Evolutionary conservation across 2,113 vertebrate species (phyloP), one percentile per base, ranked within the genome.

Genomic region (Synchiropus splendidus): DNA sequence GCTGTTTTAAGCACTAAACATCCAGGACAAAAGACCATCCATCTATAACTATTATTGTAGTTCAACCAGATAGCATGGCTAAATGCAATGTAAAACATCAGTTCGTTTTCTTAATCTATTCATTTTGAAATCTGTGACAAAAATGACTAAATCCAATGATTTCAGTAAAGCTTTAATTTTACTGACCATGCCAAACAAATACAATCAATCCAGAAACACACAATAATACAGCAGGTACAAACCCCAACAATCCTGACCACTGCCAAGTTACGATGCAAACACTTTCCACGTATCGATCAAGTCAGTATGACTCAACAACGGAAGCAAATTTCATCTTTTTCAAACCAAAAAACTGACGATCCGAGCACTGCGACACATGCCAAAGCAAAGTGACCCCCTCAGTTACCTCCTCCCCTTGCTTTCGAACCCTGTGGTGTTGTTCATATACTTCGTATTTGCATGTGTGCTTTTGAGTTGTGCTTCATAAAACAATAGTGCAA

Each of bases 181-280:
- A 86, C 77, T 85, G 67, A 78, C 69, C 78, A 82, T 74, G 80
- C 74, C 67, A 72, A 81, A 72, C 34, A 70, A 43, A 67, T 64
- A 79, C 59, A 83, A 60, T 64, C 67, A 57, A 61, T 70, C 76
- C 73, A 74, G 48, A 72, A 58, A 49, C 32, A 64, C 64, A 76
- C 56, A 78, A 64, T 67, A 42, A 46, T 43, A 72, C 55, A 82
- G 65, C 69, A 64, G 64, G 53, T 74, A 70, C 53, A 69, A 69
- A 68, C 40, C 61, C 67, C 48, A 35, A n/a, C 33, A 51, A 34
- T 51, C 14, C 49, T 41, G 6, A n/a, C n/a, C n/a, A 51, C 67
- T 54, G 49, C 48, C 48, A 42, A 1, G 9, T 18, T 54, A 65
- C 61, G 60, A 37, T 60, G 52, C 64, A 63, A 69, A 74, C 53